These are phyloP conservation scores for Diachasma alloeum DNA, from an alignment of 1,140 invertebrate species.

Conservation along the genomic window DNA sequence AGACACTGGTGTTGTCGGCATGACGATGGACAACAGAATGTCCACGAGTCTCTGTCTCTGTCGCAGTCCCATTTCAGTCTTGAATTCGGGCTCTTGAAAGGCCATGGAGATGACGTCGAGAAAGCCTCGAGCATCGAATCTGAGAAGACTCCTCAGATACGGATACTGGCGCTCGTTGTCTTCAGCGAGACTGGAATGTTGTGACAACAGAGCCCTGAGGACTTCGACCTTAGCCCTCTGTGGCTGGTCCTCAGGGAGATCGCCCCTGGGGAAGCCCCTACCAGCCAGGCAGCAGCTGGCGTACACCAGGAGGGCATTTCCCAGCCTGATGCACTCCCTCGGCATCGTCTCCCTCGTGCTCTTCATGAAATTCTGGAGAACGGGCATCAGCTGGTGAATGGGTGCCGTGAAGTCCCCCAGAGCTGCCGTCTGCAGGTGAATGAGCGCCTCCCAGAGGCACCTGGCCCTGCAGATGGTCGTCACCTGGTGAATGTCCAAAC, in stretches of 20 bases:
- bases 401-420: slow-evolving; percentile 86
- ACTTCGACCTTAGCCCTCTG: slow-evolving; percentile 81
- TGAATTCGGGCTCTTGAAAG: slow-evolving; percentile 86
- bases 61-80: slow-evolving; percentile 74
- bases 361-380: slow-evolving; percentile 61
- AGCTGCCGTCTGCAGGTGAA: slow-evolving; percentile 88
- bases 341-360: slow-evolving; percentile 47
- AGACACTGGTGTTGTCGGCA: slow-evolving; percentile 62
- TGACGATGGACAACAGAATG: slow-evolving; percentile 81
- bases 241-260: slow-evolving; percentile 77
- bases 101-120: slow-evolving; percentile 89
- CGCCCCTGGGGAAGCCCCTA: slow-evolving; percentile 86
- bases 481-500: slow-evolving; percentile 89
- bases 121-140: slow-evolving; percentile 88
- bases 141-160: slow-evolving; percentile 75
- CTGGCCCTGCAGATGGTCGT: slow-evolving; percentile 82
- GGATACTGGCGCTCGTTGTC: slow-evolving; percentile 80
- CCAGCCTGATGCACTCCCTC: slow-evolving; percentile 69
- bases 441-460: slow-evolving; percentile 85
- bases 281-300: slow-evolving; percentile 93
- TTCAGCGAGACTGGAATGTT: slow-evolving; percentile 74
- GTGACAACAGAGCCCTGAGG: slow-evolving; percentile 68
- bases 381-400: slow-evolving; percentile 78
- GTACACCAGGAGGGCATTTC: slow-evolving; percentile 93
- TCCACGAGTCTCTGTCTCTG: slow-evolving; percentile 83